A percentile compares a stretch with the other conserved stretches of the same genome.
These are phyloP conservation scores for Anoura caudifer DNA, from an alignment of 2,113 vertebrate genomes.

Conservation along the genomic window DNA sequence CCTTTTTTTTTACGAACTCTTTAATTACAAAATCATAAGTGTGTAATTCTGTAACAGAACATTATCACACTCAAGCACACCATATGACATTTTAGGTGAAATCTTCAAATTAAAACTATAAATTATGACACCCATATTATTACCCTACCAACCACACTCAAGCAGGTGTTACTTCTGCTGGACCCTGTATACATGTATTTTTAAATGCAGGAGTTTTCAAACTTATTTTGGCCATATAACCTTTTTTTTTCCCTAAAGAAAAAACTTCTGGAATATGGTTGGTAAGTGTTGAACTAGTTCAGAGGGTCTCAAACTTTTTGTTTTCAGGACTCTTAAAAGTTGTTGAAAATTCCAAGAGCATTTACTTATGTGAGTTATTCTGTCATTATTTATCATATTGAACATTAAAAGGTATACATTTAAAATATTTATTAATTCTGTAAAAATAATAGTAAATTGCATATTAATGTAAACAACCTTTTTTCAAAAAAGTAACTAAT, in stretches of 20 bases:
- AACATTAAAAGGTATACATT: background rate
- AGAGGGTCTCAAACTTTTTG: background rate
- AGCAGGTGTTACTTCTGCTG: no score
- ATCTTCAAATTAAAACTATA: no score
- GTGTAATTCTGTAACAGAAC: no score
- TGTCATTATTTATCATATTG: constrained; percentile 10
- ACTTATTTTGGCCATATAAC: background rate
- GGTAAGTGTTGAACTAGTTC: background rate
- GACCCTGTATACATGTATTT: background rate
- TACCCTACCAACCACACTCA: no score
- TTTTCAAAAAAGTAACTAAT: background rate
- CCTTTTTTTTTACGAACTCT: no score
- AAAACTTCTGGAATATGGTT: background rate
- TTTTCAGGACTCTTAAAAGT: constrained; percentile 1
- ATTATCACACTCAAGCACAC: no score
- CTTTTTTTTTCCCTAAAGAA: background rate
- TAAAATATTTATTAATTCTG: background rate
- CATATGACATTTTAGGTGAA: no score
- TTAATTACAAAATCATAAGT: no score
- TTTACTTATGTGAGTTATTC: background rate
- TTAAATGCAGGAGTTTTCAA: background rate
- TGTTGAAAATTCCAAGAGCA: background rate
- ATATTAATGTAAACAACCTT: background rate
- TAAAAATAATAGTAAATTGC: background rate
- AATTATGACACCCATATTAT: no score